Conservation (phyloP, 2,797 vertebrate genomes). For the Oceanodroma leucorhoa region DNA sequence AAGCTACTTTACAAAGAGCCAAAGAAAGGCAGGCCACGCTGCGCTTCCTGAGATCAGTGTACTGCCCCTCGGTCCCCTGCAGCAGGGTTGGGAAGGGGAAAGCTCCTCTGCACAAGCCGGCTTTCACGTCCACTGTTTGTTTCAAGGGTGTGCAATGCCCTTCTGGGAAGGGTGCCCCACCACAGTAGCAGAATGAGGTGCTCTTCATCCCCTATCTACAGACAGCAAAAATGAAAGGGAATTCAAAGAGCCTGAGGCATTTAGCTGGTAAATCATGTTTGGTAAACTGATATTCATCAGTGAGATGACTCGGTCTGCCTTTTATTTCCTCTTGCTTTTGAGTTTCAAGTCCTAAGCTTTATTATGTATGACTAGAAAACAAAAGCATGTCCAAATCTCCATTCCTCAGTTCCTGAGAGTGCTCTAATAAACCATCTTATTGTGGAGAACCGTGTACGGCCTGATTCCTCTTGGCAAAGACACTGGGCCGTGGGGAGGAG, state of each 20-base stretch:
- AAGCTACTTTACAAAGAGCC: neutral
- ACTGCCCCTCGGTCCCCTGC: neutral
- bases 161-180: neutral
- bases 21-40: neutral
- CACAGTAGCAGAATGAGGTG: neutral
- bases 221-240: neutral
- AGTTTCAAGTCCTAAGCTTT: neutral
- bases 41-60: neutral
- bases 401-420: neutral
- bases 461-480: neutral
- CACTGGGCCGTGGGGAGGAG: accelerated
- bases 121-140: neutral
- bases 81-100: neutral
- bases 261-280: neutral
- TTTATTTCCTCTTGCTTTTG: neutral
- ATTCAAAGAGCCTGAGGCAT: neutral
- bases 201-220: neutral
- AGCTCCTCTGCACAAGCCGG: neutral
- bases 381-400: neutral
- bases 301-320: neutral
- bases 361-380: neutral
- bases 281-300: neutral
- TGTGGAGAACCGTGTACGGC: accelerated
- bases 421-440: neutral
- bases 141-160: neutral